Conservation (phyloP, 2,797 vertebrate genomes). For the Amphiprion clarkii region DNA sequence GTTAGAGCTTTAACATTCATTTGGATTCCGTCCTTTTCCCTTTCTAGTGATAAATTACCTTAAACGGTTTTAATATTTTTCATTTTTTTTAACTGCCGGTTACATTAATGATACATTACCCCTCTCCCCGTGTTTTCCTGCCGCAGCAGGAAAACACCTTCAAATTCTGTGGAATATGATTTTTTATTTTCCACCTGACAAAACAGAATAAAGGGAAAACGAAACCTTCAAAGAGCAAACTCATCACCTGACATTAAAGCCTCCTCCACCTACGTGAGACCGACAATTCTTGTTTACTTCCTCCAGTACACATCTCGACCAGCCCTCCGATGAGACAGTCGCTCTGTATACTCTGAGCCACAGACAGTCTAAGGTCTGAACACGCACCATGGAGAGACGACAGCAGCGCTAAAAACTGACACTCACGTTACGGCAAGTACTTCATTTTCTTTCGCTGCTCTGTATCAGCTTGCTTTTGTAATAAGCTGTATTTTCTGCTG, state of each 20-base stretch:
- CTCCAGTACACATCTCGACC: background rate
- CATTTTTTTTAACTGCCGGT: background rate
- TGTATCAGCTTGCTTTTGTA: background rate
- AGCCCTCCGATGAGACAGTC: background rate
- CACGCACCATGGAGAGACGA: constrained; percentile 4
- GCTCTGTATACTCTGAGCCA: background rate
- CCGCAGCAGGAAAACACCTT: constrained; percentile 29
- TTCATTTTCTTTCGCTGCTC: background rate
- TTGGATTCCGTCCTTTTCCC: accelerated
- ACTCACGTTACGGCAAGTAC: constrained; percentile 24
- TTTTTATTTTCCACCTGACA: constrained; percentile 7
- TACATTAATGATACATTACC: no score
- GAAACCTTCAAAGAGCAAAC: constrained; percentile 46
- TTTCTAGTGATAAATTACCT: background rate
- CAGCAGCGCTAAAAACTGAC: background rate
- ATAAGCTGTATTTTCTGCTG: background rate
- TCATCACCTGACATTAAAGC: constrained; percentile 16
- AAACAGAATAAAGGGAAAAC: constrained; percentile 59
- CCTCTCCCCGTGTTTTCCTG: background rate
- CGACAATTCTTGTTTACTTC: constrained; percentile 63
- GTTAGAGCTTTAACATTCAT: background rate
- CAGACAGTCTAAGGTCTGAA: background rate
- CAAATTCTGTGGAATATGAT: constrained; percentile 1
- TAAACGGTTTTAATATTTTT: background rate
- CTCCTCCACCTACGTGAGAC: background rate